phyloP scores from a whole-genome alignment of 2,888 invertebrate species.

The Tetrapedia diversipes region DNA sequence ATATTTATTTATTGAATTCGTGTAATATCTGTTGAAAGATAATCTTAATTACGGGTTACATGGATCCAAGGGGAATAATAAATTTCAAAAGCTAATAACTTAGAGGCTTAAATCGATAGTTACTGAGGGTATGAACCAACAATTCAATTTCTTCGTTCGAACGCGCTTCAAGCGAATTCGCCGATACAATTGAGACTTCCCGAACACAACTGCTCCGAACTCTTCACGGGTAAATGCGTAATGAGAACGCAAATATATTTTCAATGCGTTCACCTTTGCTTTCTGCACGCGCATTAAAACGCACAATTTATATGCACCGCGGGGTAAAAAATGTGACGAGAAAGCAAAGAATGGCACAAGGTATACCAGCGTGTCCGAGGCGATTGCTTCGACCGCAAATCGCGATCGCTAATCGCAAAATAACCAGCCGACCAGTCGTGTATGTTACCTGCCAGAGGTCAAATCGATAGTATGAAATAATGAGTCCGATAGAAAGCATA shows the following conservation, averaged over 20 bases:
- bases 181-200: neutral
- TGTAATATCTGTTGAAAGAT: too few relatives aligned
- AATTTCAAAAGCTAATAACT: too few relatives aligned
- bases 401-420: slow-evolving; percentile 57
- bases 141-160: too few relatives aligned
- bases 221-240: neutral
- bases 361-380: slow-evolving; percentile 34
- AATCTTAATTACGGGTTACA: too few relatives aligned
- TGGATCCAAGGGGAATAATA: too few relatives aligned
- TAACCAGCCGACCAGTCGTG: slow-evolving; percentile 52
- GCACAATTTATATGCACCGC: slow-evolving; percentile 1
- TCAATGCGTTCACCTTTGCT: neutral
- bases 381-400: slow-evolving; percentile 50
- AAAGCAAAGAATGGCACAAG: slow-evolving; percentile 55
- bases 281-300: slow-evolving; percentile 23
- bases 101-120: too few relatives aligned
- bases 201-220: neutral
- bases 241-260: neutral
- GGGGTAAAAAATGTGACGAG: slow-evolving; percentile 25
- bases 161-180: too few relatives aligned
- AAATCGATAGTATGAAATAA: slow-evolving; percentile 57
- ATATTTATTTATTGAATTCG: too few relatives aligned
- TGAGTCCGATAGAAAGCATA: slow-evolving; percentile 50
- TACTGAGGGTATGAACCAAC: too few relatives aligned
- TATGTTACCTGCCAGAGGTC: slow-evolving; percentile 41